A percentile compares a stretch with the other conserved stretches of the same genome.
Conservation (phyloP, 1,140 invertebrate genomes). For the Microvelia longipes region DNA sequence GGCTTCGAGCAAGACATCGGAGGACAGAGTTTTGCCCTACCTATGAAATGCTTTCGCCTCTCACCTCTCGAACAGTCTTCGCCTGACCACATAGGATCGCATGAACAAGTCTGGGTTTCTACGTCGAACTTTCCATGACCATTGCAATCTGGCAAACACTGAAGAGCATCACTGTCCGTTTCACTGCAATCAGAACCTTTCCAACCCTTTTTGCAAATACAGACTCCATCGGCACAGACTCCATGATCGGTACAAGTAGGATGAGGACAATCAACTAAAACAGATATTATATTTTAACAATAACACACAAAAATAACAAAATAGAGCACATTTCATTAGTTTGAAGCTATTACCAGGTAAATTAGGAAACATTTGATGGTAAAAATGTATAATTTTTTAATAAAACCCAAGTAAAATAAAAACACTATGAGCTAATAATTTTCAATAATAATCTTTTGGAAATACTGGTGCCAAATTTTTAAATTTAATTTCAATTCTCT, state of each 20-base stretch:
- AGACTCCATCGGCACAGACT: slow-evolving; percentile 86
- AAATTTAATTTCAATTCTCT: too few relatives aligned
- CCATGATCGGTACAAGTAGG: slow-evolving; percentile 90
- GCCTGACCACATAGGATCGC: slow-evolving; percentile 82
- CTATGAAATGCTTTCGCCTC: slow-evolving; percentile 20
- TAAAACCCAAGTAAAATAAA: neutral
- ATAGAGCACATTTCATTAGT: neutral
- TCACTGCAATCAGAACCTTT: slow-evolving; percentile 80
- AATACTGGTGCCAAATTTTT: too few relatives aligned
- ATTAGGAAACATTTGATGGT: neutral
- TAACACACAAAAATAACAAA: too few relatives aligned
- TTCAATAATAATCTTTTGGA: too few relatives aligned
- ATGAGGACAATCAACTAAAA: slow-evolving; percentile 77
- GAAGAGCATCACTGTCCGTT: slow-evolving; percentile 80
- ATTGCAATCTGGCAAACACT: slow-evolving; percentile 87
- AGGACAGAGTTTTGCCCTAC: slow-evolving; percentile 10
- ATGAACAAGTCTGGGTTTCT: slow-evolving; percentile 77
- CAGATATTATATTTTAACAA: too few relatives aligned
- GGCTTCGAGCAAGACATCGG: neutral
- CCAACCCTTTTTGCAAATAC: slow-evolving; percentile 94
- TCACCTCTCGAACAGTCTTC: slow-evolving; percentile 83
- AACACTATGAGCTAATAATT: too few relatives aligned
- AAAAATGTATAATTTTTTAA: neutral
- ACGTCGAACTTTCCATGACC: slow-evolving; percentile 88
- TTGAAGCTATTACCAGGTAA: neutral